Evolutionary conservation across 1,140 invertebrate species (phyloP), one percentile per base, ranked within the genome.

Genomic region (Euura saliciscinereae): DNA sequence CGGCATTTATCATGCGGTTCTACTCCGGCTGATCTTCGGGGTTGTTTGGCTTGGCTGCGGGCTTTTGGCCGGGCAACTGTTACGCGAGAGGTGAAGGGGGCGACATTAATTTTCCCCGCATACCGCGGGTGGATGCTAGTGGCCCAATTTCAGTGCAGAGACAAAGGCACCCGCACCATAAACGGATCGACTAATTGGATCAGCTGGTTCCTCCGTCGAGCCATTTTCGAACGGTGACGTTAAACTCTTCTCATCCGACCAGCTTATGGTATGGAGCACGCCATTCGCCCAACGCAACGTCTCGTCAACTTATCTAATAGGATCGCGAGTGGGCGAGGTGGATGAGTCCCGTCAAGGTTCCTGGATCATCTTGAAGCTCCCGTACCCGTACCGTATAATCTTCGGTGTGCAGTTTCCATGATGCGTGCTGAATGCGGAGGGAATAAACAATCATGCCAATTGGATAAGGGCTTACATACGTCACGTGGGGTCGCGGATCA

Each of bases 1-100:
- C 64, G 71, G 73, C 76, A 80, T 78, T 80, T 79, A 79, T 80
- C 78, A 74, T 76, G 76, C 70, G 65, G 74, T 76, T 76, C 73
- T 59, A 59, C 3, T 71, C 67, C 65, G 72, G 73, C 70, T 69
- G 75, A 77, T 77, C 73, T 72, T 77, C 71, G 51, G 69, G 70
- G 67, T 74, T 70, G 69, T 71, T 71, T 67, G 66, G 66, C 66
- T 67, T 67, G 42, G 66, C 43, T 42, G 3, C 43, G 28, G 43
- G 66, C 11, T 44, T 42, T 67, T 67, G 66, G 28, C 43, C 43
- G 28, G 43, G 66, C 11, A 10, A 11, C 42, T 67, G 66, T 7
- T 67, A 11, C 8, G 28, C 43, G 68, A 69, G 68, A 67, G 68
- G 44, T 13, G 13, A 13, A 44, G 68, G 44, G 44, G 68, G 10